Base-by-base conservation (phyloP, 30 jellyfish, hydroid and myxozoan species). In the Nemopilema nomurai region DNA sequence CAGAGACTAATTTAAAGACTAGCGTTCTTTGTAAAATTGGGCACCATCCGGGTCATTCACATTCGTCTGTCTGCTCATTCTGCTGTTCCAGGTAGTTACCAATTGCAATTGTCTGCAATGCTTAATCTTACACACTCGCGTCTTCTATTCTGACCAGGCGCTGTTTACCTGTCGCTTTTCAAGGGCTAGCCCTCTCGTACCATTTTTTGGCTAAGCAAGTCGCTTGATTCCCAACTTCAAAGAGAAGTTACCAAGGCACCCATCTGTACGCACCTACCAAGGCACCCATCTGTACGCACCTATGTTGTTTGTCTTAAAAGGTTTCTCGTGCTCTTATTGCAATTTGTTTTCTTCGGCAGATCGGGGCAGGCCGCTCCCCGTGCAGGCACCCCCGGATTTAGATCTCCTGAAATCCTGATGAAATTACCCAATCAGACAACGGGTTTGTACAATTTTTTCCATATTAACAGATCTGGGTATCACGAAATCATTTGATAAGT, bases 371-470 rank as follows among this genome's bases (percentile, higher is more conserved):
- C 68, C 20, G 99, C 98, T 16, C 98, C 98, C 0, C 90, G 99
- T 28, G 99, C 99, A 76, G 99, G 99, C n/a, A 96, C 99, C 8
- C 96, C 99, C 0, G 99, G 99, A n/a, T 96, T 90, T 71, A 80
- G 99, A 51, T 87, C 99, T 19, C 99, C 99, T 0, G 99, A 96
- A 66, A 97, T 96, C 20, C 69, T 96, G 79, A 76, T 86, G 93
- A 89, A 97, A 32, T 84, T 87, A 21, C 97, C 97, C 0, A 68
- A 88, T 32, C 99, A 96, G 83, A 96, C 98, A 0, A 91, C 99
- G 20, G 99, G 99, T 95, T 41, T 41, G 57, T 13, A 6, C 6
- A 6, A 3, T 13, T 41, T 41, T 41, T n/a, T n/a, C n/a, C n/a
- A n/a, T n/a, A n/a, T n/a, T n/a, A n/a, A n/a, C n/a, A n/a, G n/a